Percentiles rank a stretch among this genome's conserved stretches.
Conservation (phyloP, 2,113 vertebrate species). For the Ptilonorhynchus violaceus region DNA sequence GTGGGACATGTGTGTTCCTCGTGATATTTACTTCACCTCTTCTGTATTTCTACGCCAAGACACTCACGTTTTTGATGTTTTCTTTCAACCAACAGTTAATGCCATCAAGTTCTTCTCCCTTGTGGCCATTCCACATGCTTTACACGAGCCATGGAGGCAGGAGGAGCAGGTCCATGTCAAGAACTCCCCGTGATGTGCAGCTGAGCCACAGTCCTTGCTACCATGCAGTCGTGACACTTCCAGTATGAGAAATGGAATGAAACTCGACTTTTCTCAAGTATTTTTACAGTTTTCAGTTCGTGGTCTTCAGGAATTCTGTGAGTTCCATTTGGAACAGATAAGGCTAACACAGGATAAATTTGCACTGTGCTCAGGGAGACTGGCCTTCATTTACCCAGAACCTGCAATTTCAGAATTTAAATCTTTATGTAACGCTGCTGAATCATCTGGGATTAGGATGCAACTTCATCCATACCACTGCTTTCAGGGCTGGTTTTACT, state of each 20-base stretch:
- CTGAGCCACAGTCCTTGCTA: not conserved
- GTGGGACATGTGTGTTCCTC: accelerated
- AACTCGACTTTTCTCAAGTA: not conserved
- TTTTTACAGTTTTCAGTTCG: not conserved
- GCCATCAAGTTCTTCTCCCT: not conserved
- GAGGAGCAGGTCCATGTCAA: not conserved
- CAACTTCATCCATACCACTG: not conserved
- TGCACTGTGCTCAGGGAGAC: not conserved
- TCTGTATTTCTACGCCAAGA: not conserved
- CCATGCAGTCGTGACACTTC: not conserved
- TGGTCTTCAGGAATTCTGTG: not conserved
- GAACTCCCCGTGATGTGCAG: not conserved
- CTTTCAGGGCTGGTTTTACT: not conserved
- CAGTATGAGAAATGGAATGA: accelerated
- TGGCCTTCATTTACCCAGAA: not conserved
- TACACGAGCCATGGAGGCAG: not conserved
- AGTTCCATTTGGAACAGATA: not conserved
- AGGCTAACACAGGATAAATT: not conserved
- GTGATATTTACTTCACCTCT: not conserved
- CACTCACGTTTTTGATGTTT: not conserved
- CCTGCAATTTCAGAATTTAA: not conserved
- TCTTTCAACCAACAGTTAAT: not conserved
- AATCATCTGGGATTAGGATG: not conserved
- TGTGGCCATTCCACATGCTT: not conserved
- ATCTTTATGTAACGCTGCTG: not conserved